Base-by-base conservation (phyloP, 2,888 invertebrate genomes). In the Drosophila percnosoma region DNA sequence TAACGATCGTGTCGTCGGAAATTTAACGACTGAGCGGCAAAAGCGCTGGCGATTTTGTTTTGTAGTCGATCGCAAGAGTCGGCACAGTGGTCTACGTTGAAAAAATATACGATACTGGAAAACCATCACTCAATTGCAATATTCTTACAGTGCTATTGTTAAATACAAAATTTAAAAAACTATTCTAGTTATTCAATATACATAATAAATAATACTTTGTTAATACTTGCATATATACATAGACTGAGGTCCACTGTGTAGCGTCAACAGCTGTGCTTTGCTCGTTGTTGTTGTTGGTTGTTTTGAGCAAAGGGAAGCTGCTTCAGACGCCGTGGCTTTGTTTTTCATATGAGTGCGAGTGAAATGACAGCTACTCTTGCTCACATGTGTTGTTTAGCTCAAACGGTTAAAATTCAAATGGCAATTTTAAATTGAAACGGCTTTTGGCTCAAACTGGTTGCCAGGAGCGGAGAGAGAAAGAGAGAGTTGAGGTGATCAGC, bases 341-440 rank as follows among this genome's bases (percentile, higher is more conserved):
- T 34, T 33, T 21, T 31, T 31, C 7, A 27, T 18, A 49, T 21
- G 18, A 59, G 78, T 55, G 82, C 58, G 65, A 83, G 58, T 45
- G 80, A 78, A 84, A 82, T 55, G 31, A 58, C 87, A 72, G 31
- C 21, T 54, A 34, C 21, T 52, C 62, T 38, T 67, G 33, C 54
- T n/a, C 45, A 48, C 48, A 63, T 71, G 48, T 68, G 77, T 45
- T 55, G 57, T 57, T 40, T 52, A 24, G 24, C 18, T 66, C 68
- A 74, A 89, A 63, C 87, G 78, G 89, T 87, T 89, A 68, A 66
- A 83, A 78, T 83, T 83, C 75, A 87, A 89, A 83, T 66, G 57
- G 31, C 57, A 70, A 65, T 70, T 83, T 70, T 5, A 77, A 83
- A 59, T 51, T 59, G 18, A 59, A 84, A 66, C 79, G 76, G 63